Percentiles rank a stretch among this genome's conserved stretches.
phyloP scores from a whole-genome alignment of 2,888 invertebrate species.

The Helleia helle region DNA sequence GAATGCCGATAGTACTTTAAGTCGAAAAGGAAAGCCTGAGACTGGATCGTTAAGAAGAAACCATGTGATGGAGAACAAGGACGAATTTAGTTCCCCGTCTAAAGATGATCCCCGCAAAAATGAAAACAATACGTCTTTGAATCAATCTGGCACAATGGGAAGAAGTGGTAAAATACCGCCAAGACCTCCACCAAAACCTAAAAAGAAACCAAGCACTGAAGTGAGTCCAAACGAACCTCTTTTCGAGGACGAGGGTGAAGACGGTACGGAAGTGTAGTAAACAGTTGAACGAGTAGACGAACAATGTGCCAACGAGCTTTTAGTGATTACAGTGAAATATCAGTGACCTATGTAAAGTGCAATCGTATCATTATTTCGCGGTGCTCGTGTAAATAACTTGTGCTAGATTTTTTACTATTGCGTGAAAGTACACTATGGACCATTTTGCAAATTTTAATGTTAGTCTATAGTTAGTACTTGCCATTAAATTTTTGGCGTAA shows the following conservation, averaged over 20 bases:
- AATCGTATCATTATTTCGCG: conserved; percentile 48
- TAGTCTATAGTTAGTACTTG: conserved; percentile 25
- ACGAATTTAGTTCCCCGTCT: conserved; percentile 46
- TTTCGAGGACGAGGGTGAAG: conserved; percentile 91
- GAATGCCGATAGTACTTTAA: conserved; percentile 49
- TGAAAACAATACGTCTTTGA: conserved; percentile 43
- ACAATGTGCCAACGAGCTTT: conserved; percentile 67
- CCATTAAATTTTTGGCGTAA: conserved; percentile 22
- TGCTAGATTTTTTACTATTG: conserved; percentile 71
- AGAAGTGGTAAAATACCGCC: conserved; percentile 83
- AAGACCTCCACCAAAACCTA: conserved; percentile 87
- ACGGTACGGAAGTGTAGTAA: conserved; percentile 89
- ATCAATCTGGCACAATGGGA: conserved; percentile 61
- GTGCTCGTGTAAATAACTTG: conserved; percentile 69
- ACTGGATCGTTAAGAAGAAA: conserved; percentile 60
- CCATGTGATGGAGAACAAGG: conserved; percentile 43
- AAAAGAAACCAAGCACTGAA: conserved; percentile 80
- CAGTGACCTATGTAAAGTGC: conserved; percentile 34
- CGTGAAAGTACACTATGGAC: conserved; percentile 61
- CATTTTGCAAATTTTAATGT: conserved; percentile 45
- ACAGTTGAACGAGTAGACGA: conserved; percentile 19
- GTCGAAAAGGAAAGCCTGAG: conserved; percentile 68
- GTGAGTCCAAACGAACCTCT: conserved; percentile 78
- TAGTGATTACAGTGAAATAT: conserved; percentile 37
- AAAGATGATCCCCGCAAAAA: conserved; percentile 53